Evolutionary conservation across 2,113 vertebrate species (phyloP).

Genomic region (Eidolon helvum): DNA sequence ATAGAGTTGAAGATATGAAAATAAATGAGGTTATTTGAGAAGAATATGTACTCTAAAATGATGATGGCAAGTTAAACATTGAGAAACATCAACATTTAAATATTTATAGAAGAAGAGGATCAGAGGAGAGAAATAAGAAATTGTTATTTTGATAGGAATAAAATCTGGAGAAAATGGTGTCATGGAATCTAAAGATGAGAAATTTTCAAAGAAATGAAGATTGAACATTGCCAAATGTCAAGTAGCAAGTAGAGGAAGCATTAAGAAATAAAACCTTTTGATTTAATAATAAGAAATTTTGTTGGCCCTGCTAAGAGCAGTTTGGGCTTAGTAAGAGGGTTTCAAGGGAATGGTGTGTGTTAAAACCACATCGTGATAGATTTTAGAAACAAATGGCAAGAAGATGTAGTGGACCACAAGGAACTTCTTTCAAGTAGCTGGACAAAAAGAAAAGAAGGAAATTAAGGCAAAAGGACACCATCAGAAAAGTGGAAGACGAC

Average conservation of each 20-base stretch:
- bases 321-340: background rate
- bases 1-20: background rate
- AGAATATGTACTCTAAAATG: background rate
- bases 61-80: background rate
- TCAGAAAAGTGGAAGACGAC: background rate
- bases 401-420: background rate
- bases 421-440: background rate
- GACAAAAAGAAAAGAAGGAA: background rate
- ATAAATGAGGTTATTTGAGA: background rate
- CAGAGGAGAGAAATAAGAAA: background rate
- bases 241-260: background rate
- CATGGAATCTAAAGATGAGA: background rate
- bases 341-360: background rate
- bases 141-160: background rate
- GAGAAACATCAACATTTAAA: background rate
- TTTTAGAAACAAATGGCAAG: background rate
- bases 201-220: background rate
- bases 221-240: background rate
- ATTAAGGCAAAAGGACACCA: background rate
- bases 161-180: background rate
- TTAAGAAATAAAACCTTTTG: background rate
- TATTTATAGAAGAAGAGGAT: background rate
- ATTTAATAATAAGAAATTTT: background rate
- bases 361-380: background rate
- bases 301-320: background rate